phyloP scores from a whole-genome alignment of 2,113 vertebrate genomes.

The Gadus chalcogrammus region DNA sequence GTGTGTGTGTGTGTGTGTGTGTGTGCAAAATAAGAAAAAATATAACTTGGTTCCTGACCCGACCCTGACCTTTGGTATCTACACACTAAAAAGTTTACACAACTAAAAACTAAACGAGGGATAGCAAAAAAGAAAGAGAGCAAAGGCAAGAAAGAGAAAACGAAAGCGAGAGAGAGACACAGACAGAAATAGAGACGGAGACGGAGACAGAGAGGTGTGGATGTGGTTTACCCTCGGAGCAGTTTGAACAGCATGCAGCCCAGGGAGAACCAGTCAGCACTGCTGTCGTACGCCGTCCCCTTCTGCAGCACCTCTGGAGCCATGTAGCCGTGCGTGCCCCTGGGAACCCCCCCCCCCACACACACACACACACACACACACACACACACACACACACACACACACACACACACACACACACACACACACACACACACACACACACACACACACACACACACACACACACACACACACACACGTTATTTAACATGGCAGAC shows the following conservation, averaged over 20 bases:
- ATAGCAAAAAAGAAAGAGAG: no score
- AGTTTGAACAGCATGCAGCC: constrained; percentile 99
- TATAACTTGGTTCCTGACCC: constrained; percentile 48
- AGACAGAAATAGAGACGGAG: not conserved
- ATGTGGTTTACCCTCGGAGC: constrained; percentile 84
- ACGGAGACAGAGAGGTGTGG: not conserved
- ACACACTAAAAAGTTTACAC: constrained; percentile 32
- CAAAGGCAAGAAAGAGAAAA: no score
- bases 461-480: not conserved
- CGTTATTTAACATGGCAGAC: not conserved
- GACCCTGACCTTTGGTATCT: constrained; percentile 68
- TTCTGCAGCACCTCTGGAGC: constrained; percentile 98
- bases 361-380: not conserved
- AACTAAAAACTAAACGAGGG: no score
- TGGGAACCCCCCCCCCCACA: constrained; percentile 44
- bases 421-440: not conserved
- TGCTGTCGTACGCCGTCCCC: constrained; percentile 96
- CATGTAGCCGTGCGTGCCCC: constrained; percentile 98
- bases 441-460: constrained; percentile 1
- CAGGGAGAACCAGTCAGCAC: constrained; percentile 97
- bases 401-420: not conserved
- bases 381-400: not conserved
- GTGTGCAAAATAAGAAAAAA: not conserved
- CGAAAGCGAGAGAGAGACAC: no score
- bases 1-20: no score